Base-by-base conservation (phyloP, 2,888 invertebrate genomes). In the Bedellia somnulentella region DNA sequence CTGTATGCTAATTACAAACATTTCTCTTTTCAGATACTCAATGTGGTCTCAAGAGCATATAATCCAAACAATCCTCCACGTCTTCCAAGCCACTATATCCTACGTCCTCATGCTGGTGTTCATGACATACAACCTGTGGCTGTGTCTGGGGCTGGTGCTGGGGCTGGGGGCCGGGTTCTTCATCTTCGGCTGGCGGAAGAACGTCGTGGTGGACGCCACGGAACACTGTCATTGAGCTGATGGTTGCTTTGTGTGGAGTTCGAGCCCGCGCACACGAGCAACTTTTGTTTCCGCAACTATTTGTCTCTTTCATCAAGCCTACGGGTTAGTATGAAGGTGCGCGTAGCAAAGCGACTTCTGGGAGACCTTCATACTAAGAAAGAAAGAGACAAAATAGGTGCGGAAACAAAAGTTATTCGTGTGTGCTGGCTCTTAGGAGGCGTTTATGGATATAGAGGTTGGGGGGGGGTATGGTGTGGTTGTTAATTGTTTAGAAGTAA, bases 61-160 rank as follows among this genome's bases (percentile, higher is more conserved):
- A 31, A 78, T 87, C 40, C 95, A 96, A 63, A 94, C 95, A 9
- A 52, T 85, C 27, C 80, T 96, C 6, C 94, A 96, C 66, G 80
- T 94, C 43, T 48, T 95, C 3, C 95, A 95, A 64, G 87, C 96
- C 42, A 83, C 90, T 8, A 70, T 93, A 32, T 93, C 93, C 33
- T 95, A 96, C 71, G 81, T 93, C 47, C 83, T 96, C 17, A 96
- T 96, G 96, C 67, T 96, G 67, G 89, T 95, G 45, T 95, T 96
- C 73, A 96, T 96, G 96, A 96, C 95, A 1, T 96, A 93, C 81
- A 96, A 96, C 60, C 86, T 89, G 22, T 96, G 92, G 90, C 81
- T 96, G 31, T 94, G 94, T 57, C 44, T 93, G 24, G 91, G 93
- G 2, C 87, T 95, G 5, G 86, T 93, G 1, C 54, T 89, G 1